Conservation (phyloP, 2,888 invertebrate species). For the Andrena flavipes region DNA sequence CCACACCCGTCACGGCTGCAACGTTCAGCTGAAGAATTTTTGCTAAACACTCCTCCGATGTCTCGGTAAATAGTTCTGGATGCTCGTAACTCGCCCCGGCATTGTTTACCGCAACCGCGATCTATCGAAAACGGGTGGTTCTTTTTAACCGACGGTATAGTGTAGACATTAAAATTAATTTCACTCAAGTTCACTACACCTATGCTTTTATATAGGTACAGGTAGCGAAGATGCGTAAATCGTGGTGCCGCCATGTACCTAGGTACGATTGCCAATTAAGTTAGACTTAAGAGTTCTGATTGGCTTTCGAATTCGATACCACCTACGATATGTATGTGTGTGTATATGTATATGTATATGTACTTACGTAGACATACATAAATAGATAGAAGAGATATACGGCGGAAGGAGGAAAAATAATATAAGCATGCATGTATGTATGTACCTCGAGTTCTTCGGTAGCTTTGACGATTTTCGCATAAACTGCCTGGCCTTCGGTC, state of each 20-base stretch:
- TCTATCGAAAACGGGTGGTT: constrained; percentile 62
- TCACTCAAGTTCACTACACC: too few species aligned
- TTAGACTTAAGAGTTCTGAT: too few species aligned
- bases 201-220: too few species aligned
- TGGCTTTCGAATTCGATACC: too few species aligned
- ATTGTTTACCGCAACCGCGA: constrained; percentile 87
- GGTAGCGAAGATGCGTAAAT: too few species aligned
- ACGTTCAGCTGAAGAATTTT: constrained; percentile 85
- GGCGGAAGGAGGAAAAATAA: background rate
- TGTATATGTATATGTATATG: background rate
- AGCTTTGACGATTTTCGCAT: constrained; percentile 89
- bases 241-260: too few species aligned
- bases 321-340: too few species aligned
- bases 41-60: constrained; percentile 81
- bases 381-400: background rate
- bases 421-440: constrained; percentile 10
- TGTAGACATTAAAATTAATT: too few species aligned
- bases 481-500: constrained; percentile 90
- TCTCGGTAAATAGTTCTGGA: constrained; percentile 86
- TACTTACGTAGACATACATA: background rate
- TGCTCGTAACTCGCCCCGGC: constrained; percentile 89
- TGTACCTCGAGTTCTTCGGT: constrained; percentile 86
- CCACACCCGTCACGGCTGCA: constrained; percentile 87
- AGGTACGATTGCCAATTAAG: too few species aligned
- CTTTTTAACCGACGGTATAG: too few species aligned